Evolutionary conservation across 2,113 vertebrate genomes (phyloP), one percentile per base, ranked within the genome.

Genomic region (Gavia stellata): DNA sequence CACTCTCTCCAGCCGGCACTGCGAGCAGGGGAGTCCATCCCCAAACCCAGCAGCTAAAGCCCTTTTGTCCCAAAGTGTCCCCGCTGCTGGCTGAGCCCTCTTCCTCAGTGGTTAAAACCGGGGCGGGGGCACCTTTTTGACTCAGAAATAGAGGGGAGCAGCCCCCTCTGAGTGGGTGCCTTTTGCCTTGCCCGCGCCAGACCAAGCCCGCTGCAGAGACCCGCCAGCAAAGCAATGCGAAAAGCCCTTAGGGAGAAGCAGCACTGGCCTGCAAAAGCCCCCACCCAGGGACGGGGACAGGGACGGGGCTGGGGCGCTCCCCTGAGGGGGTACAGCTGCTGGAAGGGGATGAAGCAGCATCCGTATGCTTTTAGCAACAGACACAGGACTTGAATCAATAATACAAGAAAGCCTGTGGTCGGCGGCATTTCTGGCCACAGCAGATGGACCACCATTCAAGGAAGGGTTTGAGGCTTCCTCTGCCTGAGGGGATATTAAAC

Each of bases 371-470:
- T 96, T 85, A 96, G 93, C 74, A 94, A 19, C 96, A 97, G 92
- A 91, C 96, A 72, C 70, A 93, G 87, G 81, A 91, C 96, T 97
- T 97, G 96, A 96, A 97, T 96, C 96, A 97, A 97, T 97, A 96
- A 96, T 4, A 96, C 87, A 95, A 96, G 94, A 93, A 97, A 96
- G 96, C 84, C 91, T 97, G 95, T 91, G 90, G 94, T 95, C 70
- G 89, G 62, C 7, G 28, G 90, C 78, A 6, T 58, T 97, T 96
- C 96, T 96, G 96, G 96, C 93, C 96, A 96, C 96, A 97, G 96
- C 96, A 97, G 96, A 97, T 97, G 96, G 96, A 97, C 96, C 96
- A 97, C 96, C 96, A 96, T 95, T 97, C 96, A 79, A 97, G 96
- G 96, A 91, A 96, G 96, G 87, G 87, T 96, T 97, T 97, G 96